Evolutionary conservation across 2,113 vertebrate species (phyloP).

Genomic region (Urocitellus parryii): DNA sequence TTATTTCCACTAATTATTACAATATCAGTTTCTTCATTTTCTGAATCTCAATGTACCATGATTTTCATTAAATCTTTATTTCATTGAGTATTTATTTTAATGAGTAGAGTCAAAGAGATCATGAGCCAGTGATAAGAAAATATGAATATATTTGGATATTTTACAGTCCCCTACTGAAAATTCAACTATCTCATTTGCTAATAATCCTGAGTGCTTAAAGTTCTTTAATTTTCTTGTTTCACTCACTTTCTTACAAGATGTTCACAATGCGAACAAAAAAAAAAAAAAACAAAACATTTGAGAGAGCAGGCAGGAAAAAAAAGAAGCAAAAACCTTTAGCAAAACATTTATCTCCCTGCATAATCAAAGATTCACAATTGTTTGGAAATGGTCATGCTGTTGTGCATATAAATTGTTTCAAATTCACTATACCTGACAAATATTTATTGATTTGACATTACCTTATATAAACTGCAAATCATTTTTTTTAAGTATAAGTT

Average conservation of each 20-base stretch:
- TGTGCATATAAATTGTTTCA: neutral
- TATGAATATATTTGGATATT: neutral
- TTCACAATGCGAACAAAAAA: neutral
- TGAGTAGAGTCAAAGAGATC: too few relatives aligned
- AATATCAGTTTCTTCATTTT: neutral
- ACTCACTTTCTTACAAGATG: neutral
- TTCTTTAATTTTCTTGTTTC: neutral
- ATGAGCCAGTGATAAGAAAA: neutral
- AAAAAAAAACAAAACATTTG: neutral
- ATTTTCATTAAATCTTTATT: neutral
- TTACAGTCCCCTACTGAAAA: neutral
- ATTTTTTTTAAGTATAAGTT: too few relatives aligned
- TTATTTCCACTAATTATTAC: neutral
- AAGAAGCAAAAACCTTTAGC: neutral
- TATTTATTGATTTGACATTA: too few relatives aligned
- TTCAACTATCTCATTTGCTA: neutral
- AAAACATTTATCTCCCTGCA: neutral
- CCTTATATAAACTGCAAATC: too few relatives aligned
- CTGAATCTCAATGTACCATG: neutral
- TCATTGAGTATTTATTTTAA: neutral
- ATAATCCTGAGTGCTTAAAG: neutral
- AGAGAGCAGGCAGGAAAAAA: too few relatives aligned
- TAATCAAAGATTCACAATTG: neutral
- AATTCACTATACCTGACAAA: neutral
- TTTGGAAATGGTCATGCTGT: too few relatives aligned